Conservation (phyloP, 2,888 invertebrate genomes). For the Hymenopus coronatus region DNA sequence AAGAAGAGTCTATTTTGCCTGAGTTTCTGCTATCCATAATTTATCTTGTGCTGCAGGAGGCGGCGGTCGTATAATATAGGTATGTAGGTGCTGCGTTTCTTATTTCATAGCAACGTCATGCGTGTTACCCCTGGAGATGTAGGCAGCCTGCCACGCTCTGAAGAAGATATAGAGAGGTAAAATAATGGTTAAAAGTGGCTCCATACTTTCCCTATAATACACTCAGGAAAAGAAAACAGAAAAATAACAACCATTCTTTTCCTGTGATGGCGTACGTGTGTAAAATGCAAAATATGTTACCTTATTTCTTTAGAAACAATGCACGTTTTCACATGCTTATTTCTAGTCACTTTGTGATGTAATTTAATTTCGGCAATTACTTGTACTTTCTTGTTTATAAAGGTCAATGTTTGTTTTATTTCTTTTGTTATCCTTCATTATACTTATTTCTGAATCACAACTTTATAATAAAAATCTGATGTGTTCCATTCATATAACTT, state of each 20-base stretch:
- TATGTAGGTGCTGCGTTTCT: background rate
- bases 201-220: background rate
- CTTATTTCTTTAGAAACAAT: too few relatives aligned
- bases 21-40: background rate
- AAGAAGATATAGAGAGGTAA: conserved; percentile 15
- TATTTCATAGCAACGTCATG: conserved; percentile 9
- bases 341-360: too few relatives aligned
- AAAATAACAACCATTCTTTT: background rate
- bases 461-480: too few relatives aligned
- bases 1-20: background rate
- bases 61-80: background rate
- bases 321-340: too few relatives aligned
- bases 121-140: background rate
- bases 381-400: too few relatives aligned
- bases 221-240: background rate
- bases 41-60: conserved; percentile 1
- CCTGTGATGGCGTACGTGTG: background rate
- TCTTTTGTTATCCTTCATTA: too few relatives aligned
- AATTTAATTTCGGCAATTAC: too few relatives aligned
- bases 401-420: too few relatives aligned
- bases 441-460: too few relatives aligned
- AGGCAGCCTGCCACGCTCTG: background rate
- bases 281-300: background rate
- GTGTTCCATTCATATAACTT: too few relatives aligned
- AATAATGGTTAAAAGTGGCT: background rate